These are phyloP conservation scores for Saccostrea glomerata DNA, from an alignment of 1,140 invertebrate species.

Conservation along the genomic window DNA sequence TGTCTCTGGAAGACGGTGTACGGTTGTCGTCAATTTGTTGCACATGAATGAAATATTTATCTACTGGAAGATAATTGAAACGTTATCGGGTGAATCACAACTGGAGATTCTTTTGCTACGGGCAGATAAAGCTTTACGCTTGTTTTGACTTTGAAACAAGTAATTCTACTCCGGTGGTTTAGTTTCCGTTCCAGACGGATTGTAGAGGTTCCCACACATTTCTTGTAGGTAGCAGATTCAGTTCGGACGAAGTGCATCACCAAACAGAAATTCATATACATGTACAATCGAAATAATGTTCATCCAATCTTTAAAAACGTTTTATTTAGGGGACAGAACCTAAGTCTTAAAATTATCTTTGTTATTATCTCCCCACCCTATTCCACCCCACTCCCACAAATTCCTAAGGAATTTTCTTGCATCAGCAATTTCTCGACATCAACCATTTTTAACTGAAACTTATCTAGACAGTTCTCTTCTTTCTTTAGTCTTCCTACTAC, in stretches of 20 bases:
- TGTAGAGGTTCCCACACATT: background rate
- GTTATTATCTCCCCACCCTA: no score
- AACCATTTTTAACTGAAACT: no score
- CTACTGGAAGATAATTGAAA: slow-evolving; percentile 14
- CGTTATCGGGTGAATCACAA: slow-evolving; percentile 21
- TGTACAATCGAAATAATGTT: no score
- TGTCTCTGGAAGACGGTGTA: background rate
- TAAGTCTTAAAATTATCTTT: no score
- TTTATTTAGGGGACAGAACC: background rate
- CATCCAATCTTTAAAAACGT: background rate
- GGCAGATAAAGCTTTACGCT: slow-evolving; percentile 4
- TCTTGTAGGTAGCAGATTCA: background rate
- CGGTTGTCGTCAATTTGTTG: background rate
- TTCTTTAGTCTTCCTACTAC: no score
- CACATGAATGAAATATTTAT: slow-evolving; percentile 32
- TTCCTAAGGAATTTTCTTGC: no score
- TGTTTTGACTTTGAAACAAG: background rate
- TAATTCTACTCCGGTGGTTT: slow-evolving; percentile 1
- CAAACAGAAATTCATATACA: background rate
- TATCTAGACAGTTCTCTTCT: no score
- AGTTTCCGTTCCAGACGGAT: background rate
- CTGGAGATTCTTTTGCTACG: background rate
- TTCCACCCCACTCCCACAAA: no score
- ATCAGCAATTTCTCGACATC: no score
- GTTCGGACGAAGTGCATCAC: background rate